Evolutionary conservation across 2,888 invertebrate species (phyloP), one percentile per base, ranked within the genome.

Genomic region (Troides helena): DNA sequence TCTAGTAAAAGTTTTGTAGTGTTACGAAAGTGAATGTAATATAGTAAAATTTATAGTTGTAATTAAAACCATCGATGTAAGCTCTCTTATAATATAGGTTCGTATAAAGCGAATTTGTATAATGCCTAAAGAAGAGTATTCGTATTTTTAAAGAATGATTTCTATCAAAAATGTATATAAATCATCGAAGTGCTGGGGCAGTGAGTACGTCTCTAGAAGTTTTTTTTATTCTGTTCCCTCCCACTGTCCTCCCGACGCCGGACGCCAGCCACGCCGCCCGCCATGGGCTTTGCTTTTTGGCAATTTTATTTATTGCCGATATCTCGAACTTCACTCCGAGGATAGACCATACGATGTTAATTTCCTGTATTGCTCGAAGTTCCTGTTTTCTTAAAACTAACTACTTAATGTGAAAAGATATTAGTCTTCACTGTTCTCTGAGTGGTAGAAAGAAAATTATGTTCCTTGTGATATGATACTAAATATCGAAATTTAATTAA

Each of bases 271-370:
- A 76, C 75, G 77, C 53, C 53, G 53, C 53, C 23, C 57, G 23
- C 21, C 10, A 21, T 25, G 25, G 57, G 74, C 78, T 77, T 77
- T 85, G 86, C 87, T 86, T 87, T 87, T 88, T 87, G 83, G 83
- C 87, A 87, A 90, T 90, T 86, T 87, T 89, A 90, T 90, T 89
- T 90, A 89, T 90, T 88, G 85, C 80, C 82, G 83, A 85, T 83
- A 84, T 87, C 81, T 86, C 82, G 80, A 81, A 79, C 81, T 80
- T 79, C 78, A 74, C 79, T 78, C 78, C 74, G 80, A 85, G 87
- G 85, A 89, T 89, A 89, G 84, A 85, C 87, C 82, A 80, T 83
- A 83, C 87, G 88, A 88, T 89, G 87, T 88, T 91, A 89, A 91
- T 92, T 90, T 90, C 90, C 90, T 89, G 90, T 87, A 78, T 75